Percentiles rank a stretch among this genome's conserved stretches.
phyloP scores from a whole-genome alignment of 2,113 vertebrate species.

The Oophaga pumilio region DNA sequence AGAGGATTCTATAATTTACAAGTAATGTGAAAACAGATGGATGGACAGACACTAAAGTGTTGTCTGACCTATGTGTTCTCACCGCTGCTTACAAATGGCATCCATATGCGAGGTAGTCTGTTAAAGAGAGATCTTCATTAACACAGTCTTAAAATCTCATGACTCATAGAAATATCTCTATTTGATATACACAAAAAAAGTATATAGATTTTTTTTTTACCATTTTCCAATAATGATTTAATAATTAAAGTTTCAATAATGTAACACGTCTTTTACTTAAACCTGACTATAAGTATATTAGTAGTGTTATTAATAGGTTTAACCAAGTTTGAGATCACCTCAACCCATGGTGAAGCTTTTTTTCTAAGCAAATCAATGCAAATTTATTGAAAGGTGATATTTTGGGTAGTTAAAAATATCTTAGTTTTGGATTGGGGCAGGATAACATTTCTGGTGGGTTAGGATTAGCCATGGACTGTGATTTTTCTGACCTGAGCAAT shows the following conservation, averaged over 20 bases:
- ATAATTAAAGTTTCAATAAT: background rate
- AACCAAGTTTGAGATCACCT: background rate
- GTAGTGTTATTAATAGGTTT: background rate
- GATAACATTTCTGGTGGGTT: background rate
- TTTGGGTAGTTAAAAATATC: background rate
- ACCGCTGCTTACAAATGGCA: conserved; percentile 86
- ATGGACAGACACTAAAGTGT: conserved; percentile 90
- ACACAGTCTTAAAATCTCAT: conserved; percentile 31
- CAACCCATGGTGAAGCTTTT: no score
- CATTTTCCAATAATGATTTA: background rate
- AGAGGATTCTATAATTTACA: conserved; percentile 96
- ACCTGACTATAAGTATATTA: background rate
- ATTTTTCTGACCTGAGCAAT: background rate
- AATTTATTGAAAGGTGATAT: background rate
- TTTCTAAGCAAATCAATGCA: background rate
- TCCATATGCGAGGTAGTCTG: conserved; percentile 86
- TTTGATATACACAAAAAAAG: background rate
- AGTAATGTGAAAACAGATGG: conserved; percentile 98
- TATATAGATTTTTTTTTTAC: background rate
- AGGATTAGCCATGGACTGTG: background rate
- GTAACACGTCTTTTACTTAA: background rate
- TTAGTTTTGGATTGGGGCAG: background rate
- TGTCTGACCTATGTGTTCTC: conserved; percentile 84
- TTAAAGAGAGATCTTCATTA: conserved; percentile 79
- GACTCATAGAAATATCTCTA: conserved; percentile 32